Conservation (phyloP, 1,140 invertebrate species). For the Tetragnatha versicolor region DNA sequence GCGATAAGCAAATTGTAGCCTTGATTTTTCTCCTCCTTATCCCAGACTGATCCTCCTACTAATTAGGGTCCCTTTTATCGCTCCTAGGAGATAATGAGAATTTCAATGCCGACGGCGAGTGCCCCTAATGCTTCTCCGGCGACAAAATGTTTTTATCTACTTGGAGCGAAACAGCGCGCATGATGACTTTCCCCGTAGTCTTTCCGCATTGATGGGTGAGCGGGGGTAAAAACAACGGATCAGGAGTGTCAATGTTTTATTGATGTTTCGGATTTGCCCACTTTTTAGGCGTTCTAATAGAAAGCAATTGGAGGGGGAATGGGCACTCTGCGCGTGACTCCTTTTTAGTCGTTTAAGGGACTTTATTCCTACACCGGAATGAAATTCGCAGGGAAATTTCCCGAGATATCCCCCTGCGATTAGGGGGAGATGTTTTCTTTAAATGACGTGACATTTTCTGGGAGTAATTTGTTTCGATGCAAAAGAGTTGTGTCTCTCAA, state of each 20-base stretch:
- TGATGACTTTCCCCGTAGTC: slow-evolving; percentile 30
- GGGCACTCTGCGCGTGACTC: too few species aligned
- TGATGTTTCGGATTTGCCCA: background rate
- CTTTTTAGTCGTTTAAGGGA: too few species aligned
- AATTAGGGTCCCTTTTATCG: slow-evolving; percentile 16
- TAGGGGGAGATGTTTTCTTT: too few species aligned
- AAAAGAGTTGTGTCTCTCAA: too few species aligned
- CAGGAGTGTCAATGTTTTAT: slow-evolving; percentile 3
- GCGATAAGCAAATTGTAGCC: slow-evolving; percentile 43
- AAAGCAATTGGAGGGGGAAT: too few species aligned
- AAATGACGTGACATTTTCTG: too few species aligned
- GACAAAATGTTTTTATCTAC: slow-evolving; percentile 43
- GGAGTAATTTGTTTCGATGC: too few species aligned
- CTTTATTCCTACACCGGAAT: too few species aligned
- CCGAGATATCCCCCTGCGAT: too few species aligned
- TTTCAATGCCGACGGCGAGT: slow-evolving; percentile 32
- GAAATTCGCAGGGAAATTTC: too few species aligned
- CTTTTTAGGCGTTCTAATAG: too few species aligned
- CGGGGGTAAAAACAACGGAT: background rate
- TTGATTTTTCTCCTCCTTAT: slow-evolving; percentile 21
- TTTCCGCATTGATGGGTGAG: background rate
- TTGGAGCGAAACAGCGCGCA: background rate
- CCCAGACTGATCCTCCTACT: background rate
- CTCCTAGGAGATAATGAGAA: slow-evolving; percentile 38
- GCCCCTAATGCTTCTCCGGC: slow-evolving; percentile 7